Evolutionary conservation across 1,140 invertebrate genomes (phyloP), one percentile per base, ranked within the genome.

Genomic region (Atta texana): DNA sequence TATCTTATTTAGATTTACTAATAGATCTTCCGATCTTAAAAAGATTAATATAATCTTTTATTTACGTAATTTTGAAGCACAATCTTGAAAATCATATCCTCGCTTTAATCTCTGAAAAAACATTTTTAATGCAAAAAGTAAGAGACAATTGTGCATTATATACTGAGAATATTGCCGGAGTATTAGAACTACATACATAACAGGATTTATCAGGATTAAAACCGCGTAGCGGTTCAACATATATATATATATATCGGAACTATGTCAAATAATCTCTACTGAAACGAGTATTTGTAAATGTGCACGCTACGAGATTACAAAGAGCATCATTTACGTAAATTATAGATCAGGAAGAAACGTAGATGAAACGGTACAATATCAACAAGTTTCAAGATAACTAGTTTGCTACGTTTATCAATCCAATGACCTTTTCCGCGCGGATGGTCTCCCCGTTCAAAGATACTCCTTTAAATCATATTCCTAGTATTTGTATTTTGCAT

Each of bases 211-310:
- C 21, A 21, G 16, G 34, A 63, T 77, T 63, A 63, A 63, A 63
- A 63, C 12, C 10, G 4, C 6, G 3, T 78, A 55, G 28, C 44
- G 18, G 7, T 80, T 49, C 69, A 53, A 74, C 5, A 14, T 59
- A 75, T 16, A 51, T 24, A 24, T 24, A 24, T 24, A 24, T 12
- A 44, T 44, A 75, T 49, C 14, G 21, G 34, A 44, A 55, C 7
- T 28, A 57, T 44, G 49, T 49, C 44, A 51, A 44, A 34, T 39
- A 24, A 63, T 31, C 6, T 28, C 16, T n/a, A 21, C 4, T 39
- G 31, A 39, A 87, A 82, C 16, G 68, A 10, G 8, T n/a, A 66
- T 66, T n/a, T 34, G 12, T 71, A 81, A 90, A 86, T 53, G 64
- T 77, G 55, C 21, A 18, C 51, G 21, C 16, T 68, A 21, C 10